Percentiles rank a stretch among this genome's conserved stretches.
Conservation (phyloP, 2,113 vertebrate species). For the Myotis lucifugus region DNA sequence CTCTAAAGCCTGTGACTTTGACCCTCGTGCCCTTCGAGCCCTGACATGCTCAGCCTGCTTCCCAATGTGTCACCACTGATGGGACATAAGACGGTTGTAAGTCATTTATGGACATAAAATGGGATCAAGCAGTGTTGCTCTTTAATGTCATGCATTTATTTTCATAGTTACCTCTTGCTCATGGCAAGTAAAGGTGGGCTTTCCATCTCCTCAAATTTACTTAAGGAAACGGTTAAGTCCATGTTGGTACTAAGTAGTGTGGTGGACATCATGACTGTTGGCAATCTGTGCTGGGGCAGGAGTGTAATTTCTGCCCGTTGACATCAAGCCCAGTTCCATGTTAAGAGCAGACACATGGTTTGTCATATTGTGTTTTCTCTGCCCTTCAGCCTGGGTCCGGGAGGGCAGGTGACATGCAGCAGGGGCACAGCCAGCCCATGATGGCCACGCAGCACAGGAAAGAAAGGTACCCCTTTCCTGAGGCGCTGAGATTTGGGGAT, state of each 20-base stretch:
- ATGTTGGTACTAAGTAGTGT: not conserved
- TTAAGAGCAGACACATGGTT: not conserved
- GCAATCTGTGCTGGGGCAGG: too few relatives aligned
- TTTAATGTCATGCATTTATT: not conserved
- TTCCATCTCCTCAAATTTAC: not conserved
- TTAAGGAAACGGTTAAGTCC: not conserved
- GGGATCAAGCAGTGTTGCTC: not conserved
- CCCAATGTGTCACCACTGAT: not conserved
- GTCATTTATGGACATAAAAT: too few relatives aligned
- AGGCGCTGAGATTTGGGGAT: not conserved
- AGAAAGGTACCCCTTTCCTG: not conserved
- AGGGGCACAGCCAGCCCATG: not conserved
- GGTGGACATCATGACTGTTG: not conserved
- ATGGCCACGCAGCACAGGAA: not conserved
- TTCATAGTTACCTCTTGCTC: not conserved
- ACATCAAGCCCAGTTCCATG: too few relatives aligned
- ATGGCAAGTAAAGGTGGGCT: not conserved
- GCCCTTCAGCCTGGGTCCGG: not conserved
- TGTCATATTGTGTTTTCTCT: not conserved
- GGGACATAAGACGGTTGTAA: not conserved
- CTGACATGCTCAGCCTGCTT: not conserved
- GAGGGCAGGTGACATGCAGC: not conserved
- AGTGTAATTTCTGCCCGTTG: not conserved
- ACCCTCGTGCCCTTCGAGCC: not conserved
- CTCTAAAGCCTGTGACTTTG: not conserved